These are phyloP conservation scores for Bradypodion ventrale DNA, from an alignment of 2,797 vertebrate species.

Conservation along the genomic window DNA sequence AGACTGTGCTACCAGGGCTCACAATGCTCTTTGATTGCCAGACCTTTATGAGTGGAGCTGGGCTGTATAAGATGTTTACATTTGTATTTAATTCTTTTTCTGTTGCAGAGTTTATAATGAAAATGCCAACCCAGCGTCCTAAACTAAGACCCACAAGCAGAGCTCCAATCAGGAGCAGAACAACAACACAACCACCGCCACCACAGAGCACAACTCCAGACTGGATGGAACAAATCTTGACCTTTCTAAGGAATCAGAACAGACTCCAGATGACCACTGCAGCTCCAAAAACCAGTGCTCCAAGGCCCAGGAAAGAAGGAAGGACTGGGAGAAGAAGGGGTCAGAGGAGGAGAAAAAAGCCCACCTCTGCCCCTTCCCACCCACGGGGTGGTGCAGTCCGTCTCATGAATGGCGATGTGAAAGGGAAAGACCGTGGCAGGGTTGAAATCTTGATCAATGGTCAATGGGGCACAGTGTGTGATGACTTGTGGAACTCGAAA, in stretches of 20 bases:
- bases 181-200: background rate
- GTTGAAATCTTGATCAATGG: slow-evolving; percentile 85
- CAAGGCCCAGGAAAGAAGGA: slow-evolving; percentile 58
- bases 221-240: slow-evolving; percentile 74
- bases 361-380: background rate
- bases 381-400: slow-evolving; percentile 77
- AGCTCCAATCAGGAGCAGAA: slow-evolving; percentile 37
- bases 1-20: no score
- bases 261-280: slow-evolving; percentile 22
- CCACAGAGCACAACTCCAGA: slow-evolving; percentile 17
- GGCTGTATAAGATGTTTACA: background rate
- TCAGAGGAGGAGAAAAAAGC: slow-evolving; percentile 73
- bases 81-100: background rate
- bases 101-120: slow-evolving; percentile 77
- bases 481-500: slow-evolving; percentile 83
- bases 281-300: slow-evolving; percentile 41
- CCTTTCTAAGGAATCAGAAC: slow-evolving; percentile 39
- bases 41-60: no score
- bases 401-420: slow-evolving; percentile 73
- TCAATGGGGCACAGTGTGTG: slow-evolving; percentile 92
- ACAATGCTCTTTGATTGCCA: background rate
- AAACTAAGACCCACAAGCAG: slow-evolving; percentile 37
- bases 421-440: slow-evolving; percentile 74
- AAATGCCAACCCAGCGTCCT: slow-evolving; percentile 63
- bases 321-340: slow-evolving; percentile 52